Base-by-base conservation (phyloP, 2,797 vertebrate genomes). In the Thalassophryne amazonica region DNA sequence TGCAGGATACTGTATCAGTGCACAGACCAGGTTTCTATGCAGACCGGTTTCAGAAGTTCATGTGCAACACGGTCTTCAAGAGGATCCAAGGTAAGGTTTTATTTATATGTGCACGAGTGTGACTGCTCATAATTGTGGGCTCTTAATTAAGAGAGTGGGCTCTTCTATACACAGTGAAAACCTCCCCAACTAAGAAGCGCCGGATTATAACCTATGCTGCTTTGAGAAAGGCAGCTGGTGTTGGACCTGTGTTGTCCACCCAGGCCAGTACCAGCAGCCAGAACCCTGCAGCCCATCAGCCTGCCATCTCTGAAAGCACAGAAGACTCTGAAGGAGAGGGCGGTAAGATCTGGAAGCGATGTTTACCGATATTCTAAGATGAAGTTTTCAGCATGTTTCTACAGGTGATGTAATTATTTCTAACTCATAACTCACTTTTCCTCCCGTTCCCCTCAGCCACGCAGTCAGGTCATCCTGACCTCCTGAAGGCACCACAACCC, bases 11-110 rank as follows among this genome's bases (percentile, higher is more conserved):
- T 0, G 94, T 98, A 0, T 98, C 96, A 0, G 96, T 98, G 37
- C 96, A 98, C 81, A 89, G 92, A 25, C 96, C 96, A 3, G 74
- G 94, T 43, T 99, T 99, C 83, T 99, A 99, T 0, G 94, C 96
- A 0, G 97, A 98, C 0, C 85, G 97, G 10, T 99, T 99, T 84
- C 93, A 95, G 47, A 93, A 78, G 48, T 98, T 98, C 85, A 98
- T 99, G 95, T 95, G 94, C 82, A 89, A 18, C 56, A 86, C 78
- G 0, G 94, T 93, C 7, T 99, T 99, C 84, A 95, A 55, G 76
- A 96, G 91, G 58, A 79, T 90, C 14, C 58, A 78, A 3, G 9
- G 97, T 98, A 80, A 91, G 92, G 37, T 17, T 4, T 3, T 17
- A 5, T 63, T 2, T 19, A 3, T 48, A 3, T 36, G 31, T 16